Conservation (phyloP, 2,797 vertebrate genomes). For the Craterocephalus amniculus region DNA sequence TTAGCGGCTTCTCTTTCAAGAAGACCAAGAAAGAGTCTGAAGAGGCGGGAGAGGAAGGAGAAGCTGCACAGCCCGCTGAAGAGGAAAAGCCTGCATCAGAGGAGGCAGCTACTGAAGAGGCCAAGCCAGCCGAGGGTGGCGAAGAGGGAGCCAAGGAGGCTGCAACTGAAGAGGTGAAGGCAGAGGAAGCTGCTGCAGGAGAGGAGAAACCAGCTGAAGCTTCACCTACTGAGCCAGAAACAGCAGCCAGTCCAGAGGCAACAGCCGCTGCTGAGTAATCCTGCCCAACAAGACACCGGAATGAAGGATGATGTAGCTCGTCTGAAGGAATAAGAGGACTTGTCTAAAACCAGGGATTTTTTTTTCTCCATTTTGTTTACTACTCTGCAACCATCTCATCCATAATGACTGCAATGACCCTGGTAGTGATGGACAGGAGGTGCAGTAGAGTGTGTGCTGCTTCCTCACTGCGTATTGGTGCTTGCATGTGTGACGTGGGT, state of each 20-base stretch:
- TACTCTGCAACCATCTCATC: conserved; percentile 81
- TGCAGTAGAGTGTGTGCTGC: conserved; percentile 69
- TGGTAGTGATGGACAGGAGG: conserved; percentile 76
- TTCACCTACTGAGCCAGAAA: conserved; percentile 84
- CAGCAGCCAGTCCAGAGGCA: conserved; percentile 88
- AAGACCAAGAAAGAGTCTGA: conserved; percentile 96
- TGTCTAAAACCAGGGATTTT: conserved; percentile 98
- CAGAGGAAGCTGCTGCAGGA: conserved; percentile 57
- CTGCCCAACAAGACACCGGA: conserved; percentile 68
- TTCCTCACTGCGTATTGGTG: conserved; percentile 76
- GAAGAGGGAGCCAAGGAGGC: conserved; percentile 78
- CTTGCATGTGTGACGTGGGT: conserved; percentile 80
- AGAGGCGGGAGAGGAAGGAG: conserved; percentile 82
- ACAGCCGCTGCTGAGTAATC: conserved; percentile 82
- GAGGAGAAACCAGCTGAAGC: conserved; percentile 85
- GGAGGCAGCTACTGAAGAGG: conserved; percentile 74
- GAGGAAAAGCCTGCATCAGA: conserved; percentile 72
- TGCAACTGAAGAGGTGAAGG: conserved; percentile 75
- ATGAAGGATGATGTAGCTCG: conserved; percentile 85
- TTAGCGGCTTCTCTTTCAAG: conserved; percentile 96
- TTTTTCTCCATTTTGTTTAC: conserved; percentile 87
- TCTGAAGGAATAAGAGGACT: conserved; percentile 97
- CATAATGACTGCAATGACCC: conserved; percentile 78
- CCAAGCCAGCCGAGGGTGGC: conserved; percentile 73
- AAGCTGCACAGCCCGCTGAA: conserved; percentile 67